Conservation (phyloP, 2,113 vertebrate species). For the Chaetorhynchus papuensis region DNA sequence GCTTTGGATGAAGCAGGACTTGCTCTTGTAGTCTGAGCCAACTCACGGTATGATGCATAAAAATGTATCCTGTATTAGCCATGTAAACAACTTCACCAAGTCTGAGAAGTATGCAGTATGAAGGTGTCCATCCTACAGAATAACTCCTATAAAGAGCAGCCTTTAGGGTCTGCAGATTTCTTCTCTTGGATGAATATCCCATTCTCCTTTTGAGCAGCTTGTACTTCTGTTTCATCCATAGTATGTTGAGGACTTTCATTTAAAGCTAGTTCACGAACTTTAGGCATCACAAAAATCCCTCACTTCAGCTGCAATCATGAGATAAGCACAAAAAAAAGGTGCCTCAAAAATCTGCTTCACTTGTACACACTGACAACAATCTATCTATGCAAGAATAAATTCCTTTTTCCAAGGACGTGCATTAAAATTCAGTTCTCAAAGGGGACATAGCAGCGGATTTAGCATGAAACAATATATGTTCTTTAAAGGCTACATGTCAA, state of each 20-base stretch:
- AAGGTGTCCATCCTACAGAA: not conserved
- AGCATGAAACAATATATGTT: not conserved
- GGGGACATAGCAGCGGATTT: not conserved
- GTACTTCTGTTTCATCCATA: not conserved
- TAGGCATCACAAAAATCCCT: not conserved
- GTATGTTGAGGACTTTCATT: not conserved
- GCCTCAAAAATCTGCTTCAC: not conserved
- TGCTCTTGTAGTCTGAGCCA: not conserved
- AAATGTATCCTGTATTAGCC: not conserved
- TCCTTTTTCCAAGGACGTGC: not conserved
- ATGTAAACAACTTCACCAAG: not conserved
- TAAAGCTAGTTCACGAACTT: not conserved
- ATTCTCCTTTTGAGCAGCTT: not conserved
- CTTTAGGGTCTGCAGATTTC: not conserved
- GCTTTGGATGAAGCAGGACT: not conserved
- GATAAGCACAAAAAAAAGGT: not conserved
- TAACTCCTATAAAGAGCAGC: not conserved
- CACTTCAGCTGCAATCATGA: not conserved
- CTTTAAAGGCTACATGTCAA: not conserved
- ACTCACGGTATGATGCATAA: not conserved
- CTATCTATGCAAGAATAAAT: not conserved
- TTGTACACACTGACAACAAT: not conserved
- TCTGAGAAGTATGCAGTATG: not conserved
- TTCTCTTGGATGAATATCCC: not conserved
- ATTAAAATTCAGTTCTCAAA: not conserved